Conservation (phyloP, 2,888 invertebrate genomes). For the Drosophila affinis region DNA sequence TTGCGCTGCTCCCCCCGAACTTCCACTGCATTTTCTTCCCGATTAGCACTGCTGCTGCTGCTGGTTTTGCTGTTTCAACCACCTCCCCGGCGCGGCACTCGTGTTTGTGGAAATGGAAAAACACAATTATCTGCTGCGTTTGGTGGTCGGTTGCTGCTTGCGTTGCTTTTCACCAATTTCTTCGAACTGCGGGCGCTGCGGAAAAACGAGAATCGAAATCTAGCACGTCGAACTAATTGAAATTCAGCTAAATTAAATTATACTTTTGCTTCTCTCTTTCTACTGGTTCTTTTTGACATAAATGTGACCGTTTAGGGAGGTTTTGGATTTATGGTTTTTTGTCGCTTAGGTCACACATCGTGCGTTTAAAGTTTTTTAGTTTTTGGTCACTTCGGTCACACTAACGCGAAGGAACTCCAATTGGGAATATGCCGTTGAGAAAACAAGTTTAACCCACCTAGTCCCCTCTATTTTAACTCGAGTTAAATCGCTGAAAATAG, state of each 20-base stretch:
- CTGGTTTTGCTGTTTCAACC: constrained; percentile 30
- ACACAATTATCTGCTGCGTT: constrained; percentile 32
- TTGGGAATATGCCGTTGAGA: no score
- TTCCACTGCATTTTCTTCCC: constrained; percentile 65
- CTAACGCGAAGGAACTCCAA: no score
- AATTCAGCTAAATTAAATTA: constrained; percentile 77
- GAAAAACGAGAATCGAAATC: constrained; percentile 55
- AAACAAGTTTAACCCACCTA: no score
- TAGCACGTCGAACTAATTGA: constrained; percentile 68
- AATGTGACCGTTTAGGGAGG: no score
- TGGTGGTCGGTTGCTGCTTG: constrained; percentile 32
- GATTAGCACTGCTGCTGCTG: constrained; percentile 14
- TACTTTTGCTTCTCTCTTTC: constrained; percentile 58
- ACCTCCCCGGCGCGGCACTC: constrained; percentile 27
- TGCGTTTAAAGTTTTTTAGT: no score
- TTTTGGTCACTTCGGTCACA: no score
- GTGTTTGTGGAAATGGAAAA: constrained; percentile 24
- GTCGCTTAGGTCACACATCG: no score
- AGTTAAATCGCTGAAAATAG: no score
- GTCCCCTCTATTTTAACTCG: no score
- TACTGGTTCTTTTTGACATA: constrained; percentile 19
- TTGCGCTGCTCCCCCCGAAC: constrained; percentile 47
- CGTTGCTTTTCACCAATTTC: constrained; percentile 58
- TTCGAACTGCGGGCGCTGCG: constrained; percentile 52
- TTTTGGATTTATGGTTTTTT: no score